Conservation (phyloP, 1,140 invertebrate genomes). For the Brachionus asplanchnoidis region DNA sequence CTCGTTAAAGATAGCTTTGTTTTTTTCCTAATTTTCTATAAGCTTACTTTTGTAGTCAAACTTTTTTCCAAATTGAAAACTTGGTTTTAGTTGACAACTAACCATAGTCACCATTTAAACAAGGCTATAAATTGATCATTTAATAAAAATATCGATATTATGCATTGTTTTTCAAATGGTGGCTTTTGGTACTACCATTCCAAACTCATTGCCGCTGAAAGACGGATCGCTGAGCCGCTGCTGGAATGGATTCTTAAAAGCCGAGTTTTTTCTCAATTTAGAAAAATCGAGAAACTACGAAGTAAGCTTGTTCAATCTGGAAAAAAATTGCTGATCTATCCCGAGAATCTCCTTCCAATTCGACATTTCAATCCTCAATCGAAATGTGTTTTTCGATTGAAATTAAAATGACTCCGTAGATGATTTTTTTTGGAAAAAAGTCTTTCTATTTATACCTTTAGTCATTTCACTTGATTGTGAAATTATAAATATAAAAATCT, state of each 20-base stretch:
- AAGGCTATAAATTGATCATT: background rate
- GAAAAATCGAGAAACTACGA: constrained; percentile 27
- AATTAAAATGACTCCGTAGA: constrained; percentile 9
- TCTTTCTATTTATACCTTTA: background rate
- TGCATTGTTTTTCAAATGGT: background rate
- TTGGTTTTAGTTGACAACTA: background rate
- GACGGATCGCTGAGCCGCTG: constrained; percentile 10
- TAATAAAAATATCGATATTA: background rate
- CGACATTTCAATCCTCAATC: background rate
- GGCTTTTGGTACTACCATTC: constrained; percentile 13
- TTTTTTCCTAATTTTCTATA: background rate
- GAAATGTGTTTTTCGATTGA: background rate
- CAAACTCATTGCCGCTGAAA: background rate
- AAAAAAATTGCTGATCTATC: background rate
- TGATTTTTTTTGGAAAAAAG: background rate
- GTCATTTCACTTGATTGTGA: background rate
- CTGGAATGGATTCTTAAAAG: constrained; percentile 6
- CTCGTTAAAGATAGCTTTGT: background rate
- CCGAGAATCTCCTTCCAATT: background rate
- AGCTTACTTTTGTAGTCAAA: background rate
- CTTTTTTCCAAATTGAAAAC: background rate
- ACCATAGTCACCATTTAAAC: background rate
- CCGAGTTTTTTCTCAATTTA: constrained; percentile 3
- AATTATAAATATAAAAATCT: background rate
- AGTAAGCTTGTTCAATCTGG: background rate